These are phyloP conservation scores for Bombus sylvicola DNA, from an alignment of 1,140 invertebrate species.

Conservation along the genomic window DNA sequence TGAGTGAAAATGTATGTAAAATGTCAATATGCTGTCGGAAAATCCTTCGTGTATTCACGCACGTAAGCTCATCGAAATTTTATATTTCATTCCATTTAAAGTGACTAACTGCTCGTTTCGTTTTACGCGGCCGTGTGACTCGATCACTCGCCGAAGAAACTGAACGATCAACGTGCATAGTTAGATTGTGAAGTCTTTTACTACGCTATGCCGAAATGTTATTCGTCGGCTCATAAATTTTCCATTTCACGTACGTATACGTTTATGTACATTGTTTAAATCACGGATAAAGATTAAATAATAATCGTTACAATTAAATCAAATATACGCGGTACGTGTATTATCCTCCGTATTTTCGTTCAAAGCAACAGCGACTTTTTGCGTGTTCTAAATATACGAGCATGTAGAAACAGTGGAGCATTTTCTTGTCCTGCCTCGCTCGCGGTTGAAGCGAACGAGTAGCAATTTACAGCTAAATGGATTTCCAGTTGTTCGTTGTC, in stretches of 20 bases:
- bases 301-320: no score
- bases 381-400: background rate
- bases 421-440: background rate
- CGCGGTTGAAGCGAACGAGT: constrained; percentile 11
- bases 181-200: background rate
- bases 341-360: background rate
- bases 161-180: background rate
- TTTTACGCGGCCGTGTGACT: background rate
- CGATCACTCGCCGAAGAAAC: background rate
- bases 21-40: background rate
- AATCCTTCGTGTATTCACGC: background rate
- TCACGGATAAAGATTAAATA: no score
- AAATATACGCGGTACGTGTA: background rate
- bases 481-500: constrained; percentile 43
- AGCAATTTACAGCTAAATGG: constrained; percentile 60
- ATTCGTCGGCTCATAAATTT: background rate
- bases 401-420: background rate
- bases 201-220: background rate
- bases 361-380: background rate
- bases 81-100: constrained; percentile 2
- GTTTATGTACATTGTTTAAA: no score
- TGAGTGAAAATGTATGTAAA: constrained; percentile 14
- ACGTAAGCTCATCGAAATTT: background rate
- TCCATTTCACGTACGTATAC: no score
- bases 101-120: background rate